These are phyloP conservation scores for Gyrodactylus bullatarudis DNA, from an alignment of 1,140 invertebrate species.

Conservation along the genomic window DNA sequence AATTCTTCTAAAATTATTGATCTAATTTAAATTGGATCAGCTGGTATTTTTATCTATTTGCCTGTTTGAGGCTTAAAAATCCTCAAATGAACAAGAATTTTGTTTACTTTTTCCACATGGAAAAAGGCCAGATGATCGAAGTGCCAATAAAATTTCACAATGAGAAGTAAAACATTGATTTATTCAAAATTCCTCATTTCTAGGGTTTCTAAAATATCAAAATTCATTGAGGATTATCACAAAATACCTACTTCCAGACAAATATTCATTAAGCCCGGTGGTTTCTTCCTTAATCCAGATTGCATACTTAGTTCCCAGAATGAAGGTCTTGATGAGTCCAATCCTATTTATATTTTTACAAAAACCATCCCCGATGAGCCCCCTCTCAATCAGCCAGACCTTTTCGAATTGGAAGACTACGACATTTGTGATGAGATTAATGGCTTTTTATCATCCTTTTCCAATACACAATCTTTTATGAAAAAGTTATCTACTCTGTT, in stretches of 20 bases:
- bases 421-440: neutral
- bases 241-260: neutral
- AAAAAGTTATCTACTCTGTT: neutral
- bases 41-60: neutral
- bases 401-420: neutral
- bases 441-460: neutral
- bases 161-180: neutral
- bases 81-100: neutral
- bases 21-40: neutral
- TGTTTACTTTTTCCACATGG: neutral
- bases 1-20: no score
- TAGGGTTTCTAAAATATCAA: neutral
- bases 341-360: neutral
- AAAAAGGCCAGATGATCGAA: neutral
- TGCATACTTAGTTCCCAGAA: neutral
- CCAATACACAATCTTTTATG: neutral
- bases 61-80: neutral
- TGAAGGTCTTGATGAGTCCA: neutral
- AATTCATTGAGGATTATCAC: neutral
- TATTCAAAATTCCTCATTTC: neutral
- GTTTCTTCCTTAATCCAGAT: neutral
- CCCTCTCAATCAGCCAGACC: neutral
- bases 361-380: neutral
- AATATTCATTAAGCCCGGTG: neutral
- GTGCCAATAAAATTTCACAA: neutral